phyloP scores from a whole-genome alignment of 2,888 invertebrate genomes.

The Tipula vernalis region DNA sequence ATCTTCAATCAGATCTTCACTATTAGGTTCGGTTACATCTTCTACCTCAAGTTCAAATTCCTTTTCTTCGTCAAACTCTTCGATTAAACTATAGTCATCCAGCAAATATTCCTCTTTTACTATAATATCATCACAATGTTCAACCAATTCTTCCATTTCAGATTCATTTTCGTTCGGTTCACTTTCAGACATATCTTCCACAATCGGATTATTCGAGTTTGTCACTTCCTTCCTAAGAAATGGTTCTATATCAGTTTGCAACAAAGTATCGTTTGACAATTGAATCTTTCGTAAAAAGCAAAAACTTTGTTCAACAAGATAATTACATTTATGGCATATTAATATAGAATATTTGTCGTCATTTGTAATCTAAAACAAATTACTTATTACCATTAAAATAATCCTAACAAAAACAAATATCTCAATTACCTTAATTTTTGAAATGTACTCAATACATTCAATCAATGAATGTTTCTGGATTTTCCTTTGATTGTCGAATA shows the following conservation, averaged over 20 bases:
- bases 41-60: background rate
- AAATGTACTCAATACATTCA: background rate
- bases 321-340: background rate
- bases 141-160: background rate
- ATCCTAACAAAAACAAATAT: background rate
- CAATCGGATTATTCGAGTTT: background rate
- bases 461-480: background rate
- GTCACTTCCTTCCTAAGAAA: background rate
- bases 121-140: background rate
- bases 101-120: background rate
- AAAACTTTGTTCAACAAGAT: conserved; percentile 7
- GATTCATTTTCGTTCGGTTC: background rate
- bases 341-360: background rate
- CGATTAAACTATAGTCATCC: background rate
- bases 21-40: background rate
- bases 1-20: background rate
- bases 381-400: too few relatives aligned
- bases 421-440: background rate
- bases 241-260: background rate
- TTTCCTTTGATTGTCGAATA: background rate
- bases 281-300: background rate
- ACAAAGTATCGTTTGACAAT: background rate
- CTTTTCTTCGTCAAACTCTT: background rate
- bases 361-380: background rate
- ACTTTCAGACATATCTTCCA: background rate